Percentiles rank a stretch among this genome's conserved stretches.
Evolutionary conservation across 2,888 invertebrate genomes (phyloP).

Genomic region (Pandemis corylana): DNA sequence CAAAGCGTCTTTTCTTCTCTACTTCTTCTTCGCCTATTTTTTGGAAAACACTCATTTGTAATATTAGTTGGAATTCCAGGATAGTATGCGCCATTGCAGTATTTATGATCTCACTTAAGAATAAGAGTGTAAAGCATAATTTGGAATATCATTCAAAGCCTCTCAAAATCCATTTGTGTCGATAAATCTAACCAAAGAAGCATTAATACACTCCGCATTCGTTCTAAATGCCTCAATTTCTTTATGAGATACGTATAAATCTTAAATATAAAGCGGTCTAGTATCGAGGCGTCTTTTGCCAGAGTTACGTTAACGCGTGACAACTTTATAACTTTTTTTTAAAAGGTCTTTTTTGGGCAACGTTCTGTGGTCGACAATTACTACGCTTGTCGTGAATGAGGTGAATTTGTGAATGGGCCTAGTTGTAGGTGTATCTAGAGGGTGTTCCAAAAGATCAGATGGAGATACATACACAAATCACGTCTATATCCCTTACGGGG

Average conservation of each 20-base stretch:
- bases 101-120: neutral
- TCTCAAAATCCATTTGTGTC: constrained; percentile 42
- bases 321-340: constrained; percentile 66
- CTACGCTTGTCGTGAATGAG: constrained; percentile 72
- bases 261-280: constrained; percentile 57
- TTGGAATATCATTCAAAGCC: constrained; percentile 35
- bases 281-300: constrained; percentile 58
- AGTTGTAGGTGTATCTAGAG: constrained; percentile 49
- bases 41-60: no score
- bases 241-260: constrained; percentile 77
- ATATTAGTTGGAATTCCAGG: neutral
- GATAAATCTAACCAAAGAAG: constrained; percentile 47
- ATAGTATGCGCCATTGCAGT: no score
- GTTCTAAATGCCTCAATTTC: constrained; percentile 57
- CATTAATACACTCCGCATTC: constrained; percentile 47
- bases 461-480: no score
- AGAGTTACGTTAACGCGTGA: constrained; percentile 64
- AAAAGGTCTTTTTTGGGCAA: constrained; percentile 55
- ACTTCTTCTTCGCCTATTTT: no score
- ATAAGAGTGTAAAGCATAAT: constrained; percentile 9
- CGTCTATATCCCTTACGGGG: no score
- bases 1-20: no score
- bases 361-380: constrained; percentile 70
- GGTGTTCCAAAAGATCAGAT: constrained; percentile 46
- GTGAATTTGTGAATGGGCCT: constrained; percentile 46